Conservation (phyloP, 2,797 vertebrate genomes). For the Orestias chungarensis region DNA sequence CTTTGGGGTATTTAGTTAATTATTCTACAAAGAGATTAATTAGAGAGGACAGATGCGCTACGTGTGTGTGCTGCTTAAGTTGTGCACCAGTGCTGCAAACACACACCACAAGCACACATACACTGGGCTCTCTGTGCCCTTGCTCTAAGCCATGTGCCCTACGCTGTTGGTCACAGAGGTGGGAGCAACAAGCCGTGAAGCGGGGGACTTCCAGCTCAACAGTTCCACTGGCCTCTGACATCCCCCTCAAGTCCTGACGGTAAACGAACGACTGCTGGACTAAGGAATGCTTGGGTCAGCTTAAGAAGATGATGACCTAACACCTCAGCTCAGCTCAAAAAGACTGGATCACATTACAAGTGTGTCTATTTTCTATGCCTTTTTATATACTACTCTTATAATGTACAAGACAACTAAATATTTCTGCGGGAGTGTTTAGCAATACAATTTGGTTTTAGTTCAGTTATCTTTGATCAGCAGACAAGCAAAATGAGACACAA, state of each 20-base stretch:
- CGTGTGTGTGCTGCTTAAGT: constrained; percentile 25
- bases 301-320: constrained; percentile 53
- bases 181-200: constrained; percentile 68
- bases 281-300: constrained; percentile 22
- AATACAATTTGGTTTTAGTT: neutral
- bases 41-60: constrained; percentile 48
- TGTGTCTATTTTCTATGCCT: neutral
- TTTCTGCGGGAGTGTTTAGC: neutral
- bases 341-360: neutral
- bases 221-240: constrained; percentile 58
- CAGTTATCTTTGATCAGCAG: neutral
- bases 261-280: constrained; percentile 48
- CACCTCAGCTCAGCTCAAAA: constrained; percentile 7
- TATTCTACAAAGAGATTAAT: constrained; percentile 58
- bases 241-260: constrained; percentile 53
- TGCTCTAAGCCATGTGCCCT: constrained; percentile 57
- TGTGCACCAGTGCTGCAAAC: constrained; percentile 25
- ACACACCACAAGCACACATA: constrained; percentile 17
- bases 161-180: constrained; percentile 62
- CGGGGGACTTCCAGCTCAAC: constrained; percentile 60
- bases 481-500: neutral
- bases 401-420: neutral
- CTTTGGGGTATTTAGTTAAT: constrained; percentile 57
- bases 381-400: neutral
- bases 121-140: constrained; percentile 58